phyloP scores from a whole-genome alignment of 2,113 vertebrate species.

The Tretioscincus oriximinensis region DNA sequence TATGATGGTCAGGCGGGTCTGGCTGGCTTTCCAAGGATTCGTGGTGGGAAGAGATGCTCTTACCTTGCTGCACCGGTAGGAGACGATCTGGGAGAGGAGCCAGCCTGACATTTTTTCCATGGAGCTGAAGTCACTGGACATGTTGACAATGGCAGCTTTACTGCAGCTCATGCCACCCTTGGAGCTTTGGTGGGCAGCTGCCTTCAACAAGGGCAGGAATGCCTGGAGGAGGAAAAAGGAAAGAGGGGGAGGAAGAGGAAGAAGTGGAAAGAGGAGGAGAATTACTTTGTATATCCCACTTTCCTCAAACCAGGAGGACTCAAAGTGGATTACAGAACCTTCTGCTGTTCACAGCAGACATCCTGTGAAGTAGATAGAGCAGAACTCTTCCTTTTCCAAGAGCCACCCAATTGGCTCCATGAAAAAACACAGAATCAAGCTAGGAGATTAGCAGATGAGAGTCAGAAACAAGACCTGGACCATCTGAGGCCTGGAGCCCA shows the following conservation, averaged over 20 bases:
- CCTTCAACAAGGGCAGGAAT: conserved; percentile 6
- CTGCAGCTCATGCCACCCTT: neutral
- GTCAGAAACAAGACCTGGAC: too few relatives aligned
- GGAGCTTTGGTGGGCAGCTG: neutral
- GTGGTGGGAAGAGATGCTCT: too few relatives aligned
- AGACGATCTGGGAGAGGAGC: neutral
- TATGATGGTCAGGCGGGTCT: too few relatives aligned
- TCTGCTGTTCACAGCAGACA: too few relatives aligned
- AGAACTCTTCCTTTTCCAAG: neutral
- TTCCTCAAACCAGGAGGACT: too few relatives aligned
- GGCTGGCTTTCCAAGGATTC: too few relatives aligned
- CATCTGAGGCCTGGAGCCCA: too few relatives aligned
- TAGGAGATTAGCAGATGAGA: too few relatives aligned
- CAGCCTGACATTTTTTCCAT: neutral
- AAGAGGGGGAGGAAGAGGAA: neutral
- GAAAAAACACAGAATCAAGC: too few relatives aligned
- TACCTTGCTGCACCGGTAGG: conserved; percentile 21
- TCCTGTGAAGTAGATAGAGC: neutral
- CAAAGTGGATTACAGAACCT: too few relatives aligned
- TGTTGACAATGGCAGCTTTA: neutral
- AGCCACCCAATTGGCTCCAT: too few relatives aligned
- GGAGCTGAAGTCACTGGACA: conserved; percentile 6
- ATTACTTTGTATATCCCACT: too few relatives aligned
- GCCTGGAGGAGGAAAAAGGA: neutral
- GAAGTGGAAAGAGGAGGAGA: neutral